phyloP scores from a whole-genome alignment of 2,113 vertebrate genomes.

The Epinephelus fuscoguttatus region DNA sequence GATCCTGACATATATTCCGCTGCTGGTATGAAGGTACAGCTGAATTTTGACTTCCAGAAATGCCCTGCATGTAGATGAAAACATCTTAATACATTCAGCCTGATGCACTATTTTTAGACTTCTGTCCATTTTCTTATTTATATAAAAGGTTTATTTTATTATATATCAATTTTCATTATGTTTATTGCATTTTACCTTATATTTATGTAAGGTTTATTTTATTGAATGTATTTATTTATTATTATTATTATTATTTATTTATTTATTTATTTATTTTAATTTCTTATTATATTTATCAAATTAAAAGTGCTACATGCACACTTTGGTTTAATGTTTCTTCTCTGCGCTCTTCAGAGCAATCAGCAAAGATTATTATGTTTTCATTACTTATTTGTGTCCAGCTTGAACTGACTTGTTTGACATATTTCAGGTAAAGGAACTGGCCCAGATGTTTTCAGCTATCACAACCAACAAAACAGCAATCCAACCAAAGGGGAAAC shows the following conservation, averaged over 20 bases:
- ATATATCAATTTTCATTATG: too few species aligned
- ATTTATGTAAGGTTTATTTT: background rate
- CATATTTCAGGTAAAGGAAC: background rate
- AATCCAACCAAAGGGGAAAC: background rate
- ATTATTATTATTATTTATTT: too few species aligned
- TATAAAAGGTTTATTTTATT: too few species aligned
- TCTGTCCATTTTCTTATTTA: too few species aligned
- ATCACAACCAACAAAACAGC: background rate
- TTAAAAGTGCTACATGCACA: background rate
- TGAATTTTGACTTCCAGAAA: background rate
- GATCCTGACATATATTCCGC: background rate
- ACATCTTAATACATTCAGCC: too few species aligned
- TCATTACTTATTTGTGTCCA: background rate
- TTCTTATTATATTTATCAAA: too few species aligned
- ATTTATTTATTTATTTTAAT: too few species aligned
- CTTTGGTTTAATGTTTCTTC: background rate
- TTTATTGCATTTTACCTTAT: background rate
- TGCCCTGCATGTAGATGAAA: background rate
- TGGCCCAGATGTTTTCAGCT: background rate
- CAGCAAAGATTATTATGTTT: background rate
- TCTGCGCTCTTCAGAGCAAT: background rate
- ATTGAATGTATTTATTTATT: background rate
- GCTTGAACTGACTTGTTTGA: background rate
- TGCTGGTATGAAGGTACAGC: background rate
- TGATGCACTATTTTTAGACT: too few species aligned